A percentile compares a stretch with the other conserved stretches of the same genome.
Conservation (phyloP, 2,888 invertebrate genomes). For the Drosophila peninsularis region DNA sequence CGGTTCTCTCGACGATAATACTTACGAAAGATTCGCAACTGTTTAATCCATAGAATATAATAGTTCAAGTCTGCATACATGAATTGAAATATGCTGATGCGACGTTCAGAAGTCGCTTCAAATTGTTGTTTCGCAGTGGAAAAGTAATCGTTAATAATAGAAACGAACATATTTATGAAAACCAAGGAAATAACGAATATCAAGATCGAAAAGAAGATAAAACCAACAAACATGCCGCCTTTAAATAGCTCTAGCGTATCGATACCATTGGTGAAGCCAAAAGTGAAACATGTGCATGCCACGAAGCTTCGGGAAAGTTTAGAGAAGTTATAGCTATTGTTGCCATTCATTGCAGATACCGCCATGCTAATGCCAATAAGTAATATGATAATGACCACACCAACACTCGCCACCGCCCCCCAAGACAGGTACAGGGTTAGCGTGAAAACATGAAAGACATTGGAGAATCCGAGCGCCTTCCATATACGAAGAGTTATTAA, state of each 20-base stretch:
- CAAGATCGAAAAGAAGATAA: slow-evolving; percentile 70
- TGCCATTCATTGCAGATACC: slow-evolving; percentile 77
- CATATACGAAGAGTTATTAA: slow-evolving; percentile 79
- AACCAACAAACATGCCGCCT: slow-evolving; percentile 73
- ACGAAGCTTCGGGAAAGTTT: slow-evolving; percentile 63
- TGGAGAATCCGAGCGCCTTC: slow-evolving; percentile 80
- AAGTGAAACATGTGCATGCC: slow-evolving; percentile 69
- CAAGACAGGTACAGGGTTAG: slow-evolving; percentile 67
- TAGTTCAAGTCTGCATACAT: slow-evolving; percentile 52
- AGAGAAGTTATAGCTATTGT: slow-evolving; percentile 64
- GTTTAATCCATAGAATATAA: slow-evolving; percentile 21
- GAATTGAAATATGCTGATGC: slow-evolving; percentile 74
- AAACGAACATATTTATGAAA: slow-evolving; percentile 77
- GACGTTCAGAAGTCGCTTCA: slow-evolving; percentile 10
- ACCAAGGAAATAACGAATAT: slow-evolving; percentile 70
- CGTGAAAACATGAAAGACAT: slow-evolving; percentile 76
- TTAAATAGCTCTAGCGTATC: slow-evolving; percentile 60
- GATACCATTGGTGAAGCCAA: slow-evolving; percentile 69
- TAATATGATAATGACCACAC: slow-evolving; percentile 69
- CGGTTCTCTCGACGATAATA: slow-evolving; percentile 33
- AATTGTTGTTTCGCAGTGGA: slow-evolving; percentile 55
- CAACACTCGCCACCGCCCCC: slow-evolving; percentile 57
- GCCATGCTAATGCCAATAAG: slow-evolving; percentile 66
- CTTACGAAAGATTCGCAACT: slow-evolving; percentile 32
- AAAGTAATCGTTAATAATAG: slow-evolving; percentile 77